Percentiles rank a stretch among this genome's conserved stretches.
Evolutionary conservation across 2,113 vertebrate species (phyloP).

Genomic region (Machaerirhynchus nigripectus): DNA sequence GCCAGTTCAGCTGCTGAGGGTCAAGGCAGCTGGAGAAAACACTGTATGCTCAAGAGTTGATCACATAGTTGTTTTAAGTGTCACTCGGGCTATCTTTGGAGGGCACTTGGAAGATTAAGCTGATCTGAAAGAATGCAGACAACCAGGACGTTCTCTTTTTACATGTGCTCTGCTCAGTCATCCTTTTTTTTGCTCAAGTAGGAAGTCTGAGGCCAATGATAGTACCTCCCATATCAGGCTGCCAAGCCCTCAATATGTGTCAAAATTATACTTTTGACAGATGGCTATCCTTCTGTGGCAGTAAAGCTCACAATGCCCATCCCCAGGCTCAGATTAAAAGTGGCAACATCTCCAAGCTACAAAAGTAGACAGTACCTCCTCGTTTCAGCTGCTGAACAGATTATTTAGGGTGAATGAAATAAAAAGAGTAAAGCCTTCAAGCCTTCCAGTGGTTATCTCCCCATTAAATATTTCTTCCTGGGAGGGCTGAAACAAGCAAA

Average conservation of each 20-base stretch:
- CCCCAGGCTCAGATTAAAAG: not conserved
- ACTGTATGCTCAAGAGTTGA: not conserved
- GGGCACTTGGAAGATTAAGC: not conserved
- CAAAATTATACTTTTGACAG: not conserved
- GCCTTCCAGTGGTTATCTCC: not conserved
- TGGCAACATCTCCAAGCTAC: not conserved
- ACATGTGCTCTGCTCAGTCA: not conserved
- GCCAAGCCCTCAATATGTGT: not conserved
- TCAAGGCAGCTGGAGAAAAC: not conserved
- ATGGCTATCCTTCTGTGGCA: not conserved
- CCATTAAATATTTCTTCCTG: not conserved
- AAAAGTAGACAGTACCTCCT: not conserved
- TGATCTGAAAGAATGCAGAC: not conserved
- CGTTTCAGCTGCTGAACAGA: not conserved
- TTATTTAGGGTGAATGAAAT: not conserved
- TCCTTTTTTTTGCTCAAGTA: not conserved
- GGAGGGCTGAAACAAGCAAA: not conserved
- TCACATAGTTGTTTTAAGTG: not conserved
- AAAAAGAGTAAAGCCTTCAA: not conserved
- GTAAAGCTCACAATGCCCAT: not conserved
- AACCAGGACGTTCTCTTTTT: not conserved
- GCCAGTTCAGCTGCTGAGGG: not conserved
- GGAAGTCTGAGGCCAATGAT: not conserved
- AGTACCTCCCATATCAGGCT: not conserved
- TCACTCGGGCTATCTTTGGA: not conserved